Conservation (phyloP, 2,797 vertebrate species). For the Heliangelus exortis region DNA sequence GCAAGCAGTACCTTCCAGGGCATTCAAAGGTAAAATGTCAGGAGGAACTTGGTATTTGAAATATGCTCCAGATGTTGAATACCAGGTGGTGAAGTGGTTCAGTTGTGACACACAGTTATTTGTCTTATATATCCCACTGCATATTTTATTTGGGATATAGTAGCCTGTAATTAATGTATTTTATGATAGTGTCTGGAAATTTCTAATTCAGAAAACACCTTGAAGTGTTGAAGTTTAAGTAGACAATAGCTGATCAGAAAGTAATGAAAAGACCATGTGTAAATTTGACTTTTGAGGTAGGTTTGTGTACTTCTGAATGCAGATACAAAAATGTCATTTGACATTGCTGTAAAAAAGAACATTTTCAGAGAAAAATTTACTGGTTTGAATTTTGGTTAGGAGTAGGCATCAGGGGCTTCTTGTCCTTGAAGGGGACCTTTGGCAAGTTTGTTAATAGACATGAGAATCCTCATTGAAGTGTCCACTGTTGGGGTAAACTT, state of each 20-base stretch:
- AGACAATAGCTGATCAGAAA: neutral
- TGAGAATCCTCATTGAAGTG: neutral
- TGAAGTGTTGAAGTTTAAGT: neutral
- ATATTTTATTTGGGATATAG: too few relatives aligned
- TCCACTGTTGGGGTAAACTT: neutral
- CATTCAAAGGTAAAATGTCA: slow-evolving; percentile 89
- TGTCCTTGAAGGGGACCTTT: neutral
- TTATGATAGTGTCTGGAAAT: neutral
- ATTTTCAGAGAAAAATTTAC: neutral
- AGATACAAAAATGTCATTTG: neutral
- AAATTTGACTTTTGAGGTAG: neutral
- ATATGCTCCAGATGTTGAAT: fast-evolving
- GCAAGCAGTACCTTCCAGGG: slow-evolving; percentile 98
- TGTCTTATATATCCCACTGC: too few relatives aligned
- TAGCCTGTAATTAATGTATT: neutral
- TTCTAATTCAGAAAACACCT: neutral
- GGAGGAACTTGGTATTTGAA: too few relatives aligned
- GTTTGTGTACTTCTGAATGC: neutral
- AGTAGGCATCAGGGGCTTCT: neutral
- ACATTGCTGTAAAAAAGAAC: neutral
- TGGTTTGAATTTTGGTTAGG: neutral
- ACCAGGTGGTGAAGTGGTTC: neutral
- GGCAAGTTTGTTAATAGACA: neutral
- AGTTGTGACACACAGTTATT: neutral
- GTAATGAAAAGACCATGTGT: neutral